phyloP scores from a whole-genome alignment of 1,140 invertebrate species.

The Drosophila sproati region DNA sequence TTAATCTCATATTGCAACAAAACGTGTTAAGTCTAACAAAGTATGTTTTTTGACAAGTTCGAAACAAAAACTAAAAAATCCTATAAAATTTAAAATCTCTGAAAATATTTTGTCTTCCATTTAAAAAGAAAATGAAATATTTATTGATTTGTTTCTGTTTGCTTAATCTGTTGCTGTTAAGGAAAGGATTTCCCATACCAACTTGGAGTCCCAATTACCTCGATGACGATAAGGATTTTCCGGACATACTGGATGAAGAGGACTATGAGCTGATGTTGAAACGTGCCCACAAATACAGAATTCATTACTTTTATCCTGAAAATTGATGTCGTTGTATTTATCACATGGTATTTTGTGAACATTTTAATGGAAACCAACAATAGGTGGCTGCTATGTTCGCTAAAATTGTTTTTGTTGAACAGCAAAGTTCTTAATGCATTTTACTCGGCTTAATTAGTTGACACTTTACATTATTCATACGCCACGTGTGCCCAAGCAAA shows the following conservation, averaged over 20 bases:
- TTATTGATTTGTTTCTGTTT: neutral
- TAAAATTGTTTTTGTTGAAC: slow-evolving; percentile 29
- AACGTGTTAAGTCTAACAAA: neutral
- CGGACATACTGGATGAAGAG: slow-evolving; percentile 16
- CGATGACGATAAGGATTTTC: slow-evolving; percentile 16
- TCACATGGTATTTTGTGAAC: slow-evolving; percentile 11
- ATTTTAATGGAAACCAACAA: slow-evolving; percentile 68
- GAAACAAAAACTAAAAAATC: neutral
- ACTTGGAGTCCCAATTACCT: neutral
- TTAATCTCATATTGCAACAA: neutral
- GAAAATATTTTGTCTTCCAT: neutral
- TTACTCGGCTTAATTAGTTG: slow-evolving; percentile 70
- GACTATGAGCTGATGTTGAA: slow-evolving; percentile 20
- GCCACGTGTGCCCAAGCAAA: slow-evolving; percentile 51
- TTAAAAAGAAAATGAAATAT: slow-evolving; percentile 2
- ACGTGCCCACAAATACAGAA: neutral
- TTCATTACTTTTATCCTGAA: neutral
- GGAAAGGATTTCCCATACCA: neutral
- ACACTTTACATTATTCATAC: slow-evolving; percentile 70
- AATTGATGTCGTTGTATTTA: neutral
- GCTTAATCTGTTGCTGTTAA: neutral
- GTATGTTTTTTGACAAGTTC: neutral
- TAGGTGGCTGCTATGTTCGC: slow-evolving; percentile 30
- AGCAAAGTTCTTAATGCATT: slow-evolving; percentile 57
- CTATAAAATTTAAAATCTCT: neutral